phyloP scores from a whole-genome alignment of 1,140 invertebrate genomes.

The Drosophila santomea region DNA sequence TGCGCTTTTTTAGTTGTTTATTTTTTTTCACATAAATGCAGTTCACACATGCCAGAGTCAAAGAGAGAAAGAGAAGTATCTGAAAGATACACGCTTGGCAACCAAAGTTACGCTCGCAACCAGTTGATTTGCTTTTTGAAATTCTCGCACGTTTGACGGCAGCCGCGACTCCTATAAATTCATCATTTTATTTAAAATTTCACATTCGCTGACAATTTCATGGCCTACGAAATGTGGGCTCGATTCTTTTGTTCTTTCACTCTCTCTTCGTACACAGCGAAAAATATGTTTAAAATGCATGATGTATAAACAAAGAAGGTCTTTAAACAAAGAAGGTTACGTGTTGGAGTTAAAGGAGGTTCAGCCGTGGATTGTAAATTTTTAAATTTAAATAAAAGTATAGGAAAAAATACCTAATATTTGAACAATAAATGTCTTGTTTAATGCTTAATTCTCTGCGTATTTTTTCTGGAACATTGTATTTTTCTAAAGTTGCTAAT shows the following conservation, averaged over 20 bases:
- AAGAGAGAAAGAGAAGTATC: slow-evolving; percentile 20
- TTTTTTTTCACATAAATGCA: slow-evolving; percentile 55
- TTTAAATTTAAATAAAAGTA: background rate
- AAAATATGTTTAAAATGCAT: background rate
- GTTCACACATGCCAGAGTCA: slow-evolving; percentile 28
- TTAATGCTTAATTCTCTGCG: background rate
- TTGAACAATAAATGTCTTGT: background rate
- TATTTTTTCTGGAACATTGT: slow-evolving; percentile 1
- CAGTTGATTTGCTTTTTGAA: slow-evolving; percentile 54
- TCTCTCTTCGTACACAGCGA: slow-evolving; percentile 17
- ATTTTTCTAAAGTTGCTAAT: slow-evolving; percentile 32
- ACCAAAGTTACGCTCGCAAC: slow-evolving; percentile 28
- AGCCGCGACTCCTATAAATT: slow-evolving; percentile 64
- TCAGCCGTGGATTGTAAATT: background rate
- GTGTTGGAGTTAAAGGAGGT: background rate
- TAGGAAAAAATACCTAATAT: background rate
- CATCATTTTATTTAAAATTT: slow-evolving; percentile 83
- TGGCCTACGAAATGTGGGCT: slow-evolving; percentile 68
- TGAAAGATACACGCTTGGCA: slow-evolving; percentile 55
- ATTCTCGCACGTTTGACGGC: slow-evolving; percentile 72
- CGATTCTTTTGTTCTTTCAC: slow-evolving; percentile 69
- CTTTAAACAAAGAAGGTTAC: background rate
- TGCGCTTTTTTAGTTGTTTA: slow-evolving; percentile 29
- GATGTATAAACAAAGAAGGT: too few species aligned
- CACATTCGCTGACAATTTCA: slow-evolving; percentile 80